Percentiles rank a stretch among this genome's conserved stretches.
phyloP scores from a whole-genome alignment of 2,888 invertebrate genomes.

The Hemithea aestivaria region DNA sequence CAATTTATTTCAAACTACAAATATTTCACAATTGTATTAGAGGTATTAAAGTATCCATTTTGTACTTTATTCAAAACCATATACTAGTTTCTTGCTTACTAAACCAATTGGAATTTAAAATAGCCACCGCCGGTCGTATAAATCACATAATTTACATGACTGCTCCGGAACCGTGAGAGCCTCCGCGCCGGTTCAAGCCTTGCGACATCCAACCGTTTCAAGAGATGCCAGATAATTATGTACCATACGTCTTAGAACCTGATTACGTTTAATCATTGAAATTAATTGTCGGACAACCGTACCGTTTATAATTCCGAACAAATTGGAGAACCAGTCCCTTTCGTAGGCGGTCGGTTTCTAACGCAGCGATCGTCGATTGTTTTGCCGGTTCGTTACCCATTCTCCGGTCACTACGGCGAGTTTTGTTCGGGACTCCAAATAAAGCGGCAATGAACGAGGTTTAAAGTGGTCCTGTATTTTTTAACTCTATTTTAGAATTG shows the following conservation, averaged over 20 bases:
- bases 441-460: conserved; percentile 50
- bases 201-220: conserved; percentile 23
- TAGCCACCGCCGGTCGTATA: conserved; percentile 23
- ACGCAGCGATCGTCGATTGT: conserved; percentile 6
- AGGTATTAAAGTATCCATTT: no score
- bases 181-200: conserved; percentile 10
- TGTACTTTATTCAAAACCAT: no score
- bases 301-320: conserved; percentile 39
- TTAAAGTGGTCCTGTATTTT: conserved; percentile 49
- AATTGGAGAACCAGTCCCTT: conserved; percentile 35
- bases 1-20: no score
- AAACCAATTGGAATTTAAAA: conserved; percentile 24
- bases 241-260: conserved; percentile 31
- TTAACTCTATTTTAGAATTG: conserved; percentile 56
- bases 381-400: conserved; percentile 21
- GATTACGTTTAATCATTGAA: conserved; percentile 51
- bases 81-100: conserved; percentile 13
- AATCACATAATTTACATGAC: conserved; percentile 21
- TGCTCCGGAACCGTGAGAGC: conserved; percentile 20
- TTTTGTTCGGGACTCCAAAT: conserved; percentile 32
- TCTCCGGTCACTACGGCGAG: conserved; percentile 18
- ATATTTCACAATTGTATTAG: no score
- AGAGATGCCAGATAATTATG: conserved; percentile 25
- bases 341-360: conserved; percentile 34
- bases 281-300: conserved; percentile 52